Conservation (phyloP, 53 echinoderm and acorn worm species). For the Antedon mediterranea region DNA sequence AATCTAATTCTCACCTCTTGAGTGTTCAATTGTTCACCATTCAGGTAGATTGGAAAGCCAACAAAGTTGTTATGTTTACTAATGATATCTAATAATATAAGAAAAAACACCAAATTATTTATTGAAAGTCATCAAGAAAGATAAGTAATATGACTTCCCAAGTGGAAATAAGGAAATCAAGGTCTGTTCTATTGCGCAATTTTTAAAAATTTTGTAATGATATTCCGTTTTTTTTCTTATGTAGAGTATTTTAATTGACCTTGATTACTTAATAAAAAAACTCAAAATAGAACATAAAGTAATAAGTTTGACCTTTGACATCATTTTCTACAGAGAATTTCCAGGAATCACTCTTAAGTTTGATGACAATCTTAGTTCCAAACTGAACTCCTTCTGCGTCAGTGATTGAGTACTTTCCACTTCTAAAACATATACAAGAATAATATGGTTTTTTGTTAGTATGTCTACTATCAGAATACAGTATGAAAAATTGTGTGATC, state of each 20-base stretch:
- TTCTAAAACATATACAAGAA: slow-evolving; percentile 17
- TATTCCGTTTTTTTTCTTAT: too few species aligned
- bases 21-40: slow-evolving; percentile 75
- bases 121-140: too few species aligned
- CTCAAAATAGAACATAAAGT: too few species aligned
- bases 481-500: too few species aligned
- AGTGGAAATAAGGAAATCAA: too few species aligned
- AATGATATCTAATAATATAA: slow-evolving; percentile 56
- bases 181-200: too few species aligned
- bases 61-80: slow-evolving; percentile 91
- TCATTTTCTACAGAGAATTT: slow-evolving; percentile 84
- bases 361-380: slow-evolving; percentile 87
- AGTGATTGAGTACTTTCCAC: slow-evolving; percentile 62
- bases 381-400: slow-evolving; percentile 74
- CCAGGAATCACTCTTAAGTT: slow-evolving; percentile 98
- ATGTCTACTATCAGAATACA: too few species aligned
- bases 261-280: too few species aligned
- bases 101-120: neutral
- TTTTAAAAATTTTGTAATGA: too few species aligned
- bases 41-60: slow-evolving; percentile 78
- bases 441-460: too few species aligned
- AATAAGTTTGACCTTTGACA: slow-evolving; percentile 99
- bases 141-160: too few species aligned
- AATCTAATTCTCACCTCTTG: slow-evolving; percentile 65
- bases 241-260: too few species aligned